A percentile compares a stretch with the other conserved stretches of the same genome.
phyloP scores from a whole-genome alignment of 1,140 invertebrate genomes.

The Macrobrachium nipponense region DNA sequence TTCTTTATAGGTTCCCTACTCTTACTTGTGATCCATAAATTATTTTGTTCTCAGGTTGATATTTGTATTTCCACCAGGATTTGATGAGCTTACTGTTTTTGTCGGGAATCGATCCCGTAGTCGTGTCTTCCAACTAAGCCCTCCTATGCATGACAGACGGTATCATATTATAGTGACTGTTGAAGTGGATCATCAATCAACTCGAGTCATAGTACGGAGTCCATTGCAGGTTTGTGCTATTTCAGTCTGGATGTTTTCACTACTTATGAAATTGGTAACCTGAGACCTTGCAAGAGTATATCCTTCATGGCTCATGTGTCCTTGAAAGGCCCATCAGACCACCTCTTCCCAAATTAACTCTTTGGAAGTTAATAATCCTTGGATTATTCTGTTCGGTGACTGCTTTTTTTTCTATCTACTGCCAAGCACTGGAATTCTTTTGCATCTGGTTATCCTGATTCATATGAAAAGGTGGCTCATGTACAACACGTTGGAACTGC shows the following conservation, averaged over 20 bases:
- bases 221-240: constrained; percentile 77
- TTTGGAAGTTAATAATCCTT: too few species aligned
- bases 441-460: too few species aligned
- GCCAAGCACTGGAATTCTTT: too few species aligned
- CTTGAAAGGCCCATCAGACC: too few species aligned
- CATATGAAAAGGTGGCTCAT: too few species aligned
- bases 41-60: background rate
- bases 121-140: constrained; percentile 58
- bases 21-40: background rate
- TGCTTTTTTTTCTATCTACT: too few species aligned
- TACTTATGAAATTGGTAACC: too few species aligned
- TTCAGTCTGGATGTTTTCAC: background rate
- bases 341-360: too few species aligned
- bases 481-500: too few species aligned
- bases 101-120: constrained; percentile 55
- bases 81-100: constrained; percentile 60
- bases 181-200: constrained; percentile 74
- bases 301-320: background rate
- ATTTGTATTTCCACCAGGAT: constrained; percentile 41
- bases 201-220: constrained; percentile 78
- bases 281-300: background rate
- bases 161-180: constrained; percentile 79
- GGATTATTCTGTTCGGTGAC: too few species aligned
- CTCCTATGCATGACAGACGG: constrained; percentile 65
- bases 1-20: background rate